Evolutionary conservation across 2,797 vertebrate species (phyloP), one percentile per base, ranked within the genome.

Genomic region (Alosa sapidissima): DNA sequence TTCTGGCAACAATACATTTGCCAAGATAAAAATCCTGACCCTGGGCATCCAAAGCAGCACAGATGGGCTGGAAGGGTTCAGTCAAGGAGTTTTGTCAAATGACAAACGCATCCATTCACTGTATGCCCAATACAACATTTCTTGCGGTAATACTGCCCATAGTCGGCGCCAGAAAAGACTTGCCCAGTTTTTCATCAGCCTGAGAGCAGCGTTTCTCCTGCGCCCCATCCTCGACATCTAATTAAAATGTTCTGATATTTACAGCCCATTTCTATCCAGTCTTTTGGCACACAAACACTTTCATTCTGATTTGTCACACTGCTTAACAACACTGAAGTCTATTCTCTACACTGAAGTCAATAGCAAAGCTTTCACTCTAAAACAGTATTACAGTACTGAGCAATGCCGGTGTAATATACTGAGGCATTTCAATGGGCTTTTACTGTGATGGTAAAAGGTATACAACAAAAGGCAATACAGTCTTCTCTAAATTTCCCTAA

Each of bases 201-300:
- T 47, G 72, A 78, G 36, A 78, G 36, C 72, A 19, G 4, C 47
- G 62, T 11, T 45, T 75, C 68, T 75, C 36, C 16, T 19, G 36
- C 14, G 10, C 10, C 62, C 65, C 3, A 13, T 36, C 68, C 72
- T 45, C 41, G 16, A 8, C 72, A 16, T 45, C 41, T 47, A 45
- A 78, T 78, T 78, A 78, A 78, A 78, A 78, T 47, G 36, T 47
- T 21, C 72, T 47, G 72, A 78, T 78, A 78, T 78, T 78, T 78
- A 78, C 41, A 78, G 41, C 41, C 36, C 16, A 45, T 45, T 78
- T 47, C 72, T n/a, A 65, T 65, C 60, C 6, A 28, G 60, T 65
- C 60, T 8, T 78, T 78, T 78, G 41, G 72, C 72, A 47, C 36
- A 4, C 36, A 19, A 5, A 21, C 16, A 8, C 41, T 45, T 45